Evolutionary conservation across 2,888 invertebrate genomes (phyloP), one percentile per base, ranked within the genome.

Genomic region (Gymnoscelis rufifasciata): DNA sequence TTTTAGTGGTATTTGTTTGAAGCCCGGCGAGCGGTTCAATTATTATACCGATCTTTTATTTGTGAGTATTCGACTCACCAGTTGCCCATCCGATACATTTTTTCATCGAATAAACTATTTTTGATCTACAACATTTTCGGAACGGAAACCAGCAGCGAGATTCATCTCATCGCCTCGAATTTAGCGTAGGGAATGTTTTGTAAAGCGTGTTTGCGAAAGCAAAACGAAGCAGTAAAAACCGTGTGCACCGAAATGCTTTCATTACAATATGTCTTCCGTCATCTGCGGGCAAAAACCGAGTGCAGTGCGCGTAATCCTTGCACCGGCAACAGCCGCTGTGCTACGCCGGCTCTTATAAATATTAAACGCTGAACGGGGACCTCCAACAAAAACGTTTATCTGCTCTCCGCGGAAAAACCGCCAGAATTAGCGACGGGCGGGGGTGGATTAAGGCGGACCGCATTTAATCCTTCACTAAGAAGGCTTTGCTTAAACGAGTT

Each of bases 401-500:
- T 83, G 82, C 78, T 78, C 82, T 79, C 76, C 72, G 76, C 72
- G 75, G 84, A 88, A 88, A 88, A 87, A 88, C 84, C 82, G 71
- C 75, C 79, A 78, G 86, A 87, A 87, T 88, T 88, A 87, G 84
- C 84, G 80, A 74, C 76, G 71, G 83, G 76, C 38, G 78, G 78
- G 82, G 84, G 82, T 76, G 83, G 84, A 84, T 88, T 84, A 87
- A 78, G 80, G 83, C 78, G 80, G 81, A 78, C 88, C 87, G 80
- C 83, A 83, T 83, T 86, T 87, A 88, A 88, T 88, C 88, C 88
- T 86, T 86, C 86, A 83, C 84, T 87, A 88, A 88, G 88, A 86
- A 86, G 88, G 86, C 88, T 88, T 87, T 88, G 78, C 86, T 88
- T 87, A 87, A 88, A 87, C 87, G 87, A 87, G 87, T 87, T 83